These are phyloP conservation scores for Alcedo atthis DNA, from an alignment of 2,797 vertebrate genomes.

Conservation along the genomic window DNA sequence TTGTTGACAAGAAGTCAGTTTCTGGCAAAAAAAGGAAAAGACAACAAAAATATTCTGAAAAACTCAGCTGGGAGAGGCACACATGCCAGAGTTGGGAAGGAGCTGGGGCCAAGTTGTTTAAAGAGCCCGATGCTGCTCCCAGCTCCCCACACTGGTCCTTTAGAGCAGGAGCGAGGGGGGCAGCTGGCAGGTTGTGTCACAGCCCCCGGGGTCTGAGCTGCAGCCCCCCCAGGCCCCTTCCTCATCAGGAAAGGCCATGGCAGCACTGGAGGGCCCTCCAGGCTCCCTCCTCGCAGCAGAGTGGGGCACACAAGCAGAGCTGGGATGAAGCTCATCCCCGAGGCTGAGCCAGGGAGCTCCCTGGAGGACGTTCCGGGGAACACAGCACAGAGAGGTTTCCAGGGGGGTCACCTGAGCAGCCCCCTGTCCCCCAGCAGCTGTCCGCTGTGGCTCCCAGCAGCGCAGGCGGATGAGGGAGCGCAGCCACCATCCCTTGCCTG, in stretches of 20 bases:
- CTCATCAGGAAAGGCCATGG: not conserved
- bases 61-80: not conserved
- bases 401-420: not conserved
- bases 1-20: slow-evolving; percentile 26
- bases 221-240: no score
- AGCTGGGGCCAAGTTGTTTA: not conserved
- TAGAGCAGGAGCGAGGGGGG: rapidly evolving
- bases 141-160: rapidly evolving
- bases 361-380: not conserved
- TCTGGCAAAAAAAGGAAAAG: slow-evolving; percentile 46
- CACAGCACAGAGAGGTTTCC: not conserved
- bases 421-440: not conserved
- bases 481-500: not conserved
- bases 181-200: not conserved
- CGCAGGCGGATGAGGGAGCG: not conserved
- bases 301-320: no score
- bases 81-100: not conserved
- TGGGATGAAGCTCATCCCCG: not conserved
- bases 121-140: not conserved
- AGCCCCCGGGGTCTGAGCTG: not conserved
- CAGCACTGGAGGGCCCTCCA: rapidly evolving
- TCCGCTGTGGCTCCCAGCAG: not conserved
- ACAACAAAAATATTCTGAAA: slow-evolving; percentile 49
- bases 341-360: no score
- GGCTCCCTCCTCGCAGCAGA: not conserved